Evolutionary conservation across 2,797 vertebrate genomes (phyloP), one percentile per base, ranked within the genome.

Genomic region (Coregonus sp.): DNA sequence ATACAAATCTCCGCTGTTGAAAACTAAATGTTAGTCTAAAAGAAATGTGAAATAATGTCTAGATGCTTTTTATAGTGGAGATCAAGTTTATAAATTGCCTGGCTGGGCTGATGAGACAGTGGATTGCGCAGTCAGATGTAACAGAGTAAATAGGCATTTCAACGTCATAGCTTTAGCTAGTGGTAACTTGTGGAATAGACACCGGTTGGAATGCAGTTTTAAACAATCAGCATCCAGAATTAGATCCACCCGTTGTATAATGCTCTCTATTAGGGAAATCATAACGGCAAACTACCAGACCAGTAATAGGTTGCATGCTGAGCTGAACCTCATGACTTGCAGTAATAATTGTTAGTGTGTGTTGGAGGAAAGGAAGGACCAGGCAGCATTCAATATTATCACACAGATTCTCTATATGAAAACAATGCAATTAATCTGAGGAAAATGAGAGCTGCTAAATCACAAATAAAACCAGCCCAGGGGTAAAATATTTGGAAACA

Each of bases 261-360:
- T 1, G 7, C 73, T 70, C 72, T 76, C 80, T 84, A 78, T 88
- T 86, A 79, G 71, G 61, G 47, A 86, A 87, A 86, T 87, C 78
- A 84, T 59, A 82, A 4, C n/a, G 3, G 25, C 29, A 72, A 72
- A 31, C 31, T 70, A 84, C 81, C 80, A 69, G 76, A 85, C 75
- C 51, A 11, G 56, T 79, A 79, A 73, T 76, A 79, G 79, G 84
- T 86, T 68, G 76, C 85, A 80, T 67, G 72, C 15, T 85, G 86
- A 90, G 85, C 86, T 87, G 66, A 29, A 74, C 86, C 82, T 84
- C 87, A 78, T 47, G 40, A 47, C 40, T 47, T 47, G 9, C 9
- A 47, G 40, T 56, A 86, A 86, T 83, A 88, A 90, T 86, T 78
- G 84, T 87, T 83, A 81, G 81, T 52, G 76, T 76, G 80, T 76